Evolutionary conservation across 2,797 vertebrate species (phyloP), one percentile per base, ranked within the genome.

Genomic region (Danio albolineatus): DNA sequence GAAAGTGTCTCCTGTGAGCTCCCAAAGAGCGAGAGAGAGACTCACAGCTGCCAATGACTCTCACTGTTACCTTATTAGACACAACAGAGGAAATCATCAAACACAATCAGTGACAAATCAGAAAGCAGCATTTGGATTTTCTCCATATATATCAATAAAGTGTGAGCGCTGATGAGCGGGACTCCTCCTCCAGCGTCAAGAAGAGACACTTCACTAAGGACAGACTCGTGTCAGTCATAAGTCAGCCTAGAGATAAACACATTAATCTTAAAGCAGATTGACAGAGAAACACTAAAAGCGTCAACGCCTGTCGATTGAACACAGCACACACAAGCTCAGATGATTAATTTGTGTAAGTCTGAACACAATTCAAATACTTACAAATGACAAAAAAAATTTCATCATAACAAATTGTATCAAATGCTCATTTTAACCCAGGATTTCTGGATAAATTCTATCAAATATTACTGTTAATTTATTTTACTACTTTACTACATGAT

Each of bases 101-200:
- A 67, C 61, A 74, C 46, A 17, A 67, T 36, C 16, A 61, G 12
- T 49, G 69, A 74, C 81, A 69, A 82, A 82, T 82, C 77, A 79
- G n/a, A 79, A 62, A 8, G n/a, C 5, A 14, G 44, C 7, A 41
- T 62, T 72, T 72, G 38, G 13, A 19, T 28, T 21, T 41, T 79
- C 8, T 59, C 60, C 53, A 74, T 66, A 80, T 74, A 64, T 67
- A 60, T 59, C 16, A 74, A 66, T 38, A 74, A 17, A 49, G 43
- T 14, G 36, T 77, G 2, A 69, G 19, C 59, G 10, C 16, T 66
- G 53, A 80, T 73, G 19, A 59, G 41, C 21, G 54, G n/a, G 73
- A 74, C 64, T 75, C 73, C 73, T 43, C 79, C 46, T 69, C 46
- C 46, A 69, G 44, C 4, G 21, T 48, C 28, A 28, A 28, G 65